These are phyloP conservation scores for Trogon melanurus DNA, from an alignment of 2,113 vertebrate genomes.

Conservation along the genomic window DNA sequence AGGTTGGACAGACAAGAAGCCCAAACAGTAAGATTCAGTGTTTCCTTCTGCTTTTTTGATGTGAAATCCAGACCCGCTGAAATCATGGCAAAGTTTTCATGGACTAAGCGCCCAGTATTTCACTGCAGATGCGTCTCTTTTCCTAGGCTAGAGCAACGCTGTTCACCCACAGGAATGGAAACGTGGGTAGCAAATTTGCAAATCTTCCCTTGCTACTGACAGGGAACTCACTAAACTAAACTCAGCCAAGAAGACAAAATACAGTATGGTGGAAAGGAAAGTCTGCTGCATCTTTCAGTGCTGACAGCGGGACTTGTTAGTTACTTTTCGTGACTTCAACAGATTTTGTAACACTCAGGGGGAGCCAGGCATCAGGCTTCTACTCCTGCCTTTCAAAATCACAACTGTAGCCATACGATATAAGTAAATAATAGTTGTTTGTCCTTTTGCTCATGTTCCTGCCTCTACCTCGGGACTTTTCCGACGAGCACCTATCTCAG, in stretches of 20 bases:
- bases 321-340: not conserved
- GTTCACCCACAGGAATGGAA: not conserved
- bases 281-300: not conserved
- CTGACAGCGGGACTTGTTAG: not conserved
- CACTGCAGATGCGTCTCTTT: not conserved
- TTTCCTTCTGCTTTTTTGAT: not conserved
- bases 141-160: not conserved
- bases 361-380: not conserved
- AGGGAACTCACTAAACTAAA: not conserved
- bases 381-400: not conserved
- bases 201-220: not conserved
- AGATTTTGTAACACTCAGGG: not conserved
- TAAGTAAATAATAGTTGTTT: not conserved
- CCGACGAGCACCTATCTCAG: not conserved
- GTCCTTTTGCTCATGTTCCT: not conserved
- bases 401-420: not conserved
- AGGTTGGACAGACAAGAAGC: not conserved
- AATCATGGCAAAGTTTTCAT: not conserved
- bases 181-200: fast-evolving
- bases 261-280: not conserved
- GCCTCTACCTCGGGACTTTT: not conserved
- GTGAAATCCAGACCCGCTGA: not conserved
- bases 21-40: not conserved
- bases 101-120: not conserved
- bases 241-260: not conserved